Percentiles rank a stretch among this genome's conserved stretches.
phyloP scores from a whole-genome alignment of 1,140 invertebrate genomes.

The Spodoptera litura region DNA sequence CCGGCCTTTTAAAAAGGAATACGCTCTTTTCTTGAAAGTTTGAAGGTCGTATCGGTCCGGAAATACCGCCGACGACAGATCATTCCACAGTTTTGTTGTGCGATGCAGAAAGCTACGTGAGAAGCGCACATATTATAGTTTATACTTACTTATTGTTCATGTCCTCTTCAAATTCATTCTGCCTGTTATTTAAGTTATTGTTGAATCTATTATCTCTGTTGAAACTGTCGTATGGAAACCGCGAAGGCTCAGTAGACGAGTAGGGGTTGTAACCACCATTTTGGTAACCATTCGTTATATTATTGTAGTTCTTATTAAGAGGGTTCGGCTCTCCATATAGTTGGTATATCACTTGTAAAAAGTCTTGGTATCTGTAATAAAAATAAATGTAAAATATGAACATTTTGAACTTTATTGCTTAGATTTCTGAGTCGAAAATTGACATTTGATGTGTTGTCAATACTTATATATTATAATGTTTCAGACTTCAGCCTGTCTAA shows the following conservation, averaged over 20 bases:
- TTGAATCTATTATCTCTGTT: slow-evolving; percentile 55
- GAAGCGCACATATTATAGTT: background rate
- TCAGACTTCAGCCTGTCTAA: too few relatives aligned
- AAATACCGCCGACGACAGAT: too few relatives aligned
- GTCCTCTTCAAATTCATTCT: slow-evolving; percentile 33
- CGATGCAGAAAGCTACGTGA: too few relatives aligned
- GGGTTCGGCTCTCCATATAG: slow-evolving; percentile 80
- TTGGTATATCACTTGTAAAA: slow-evolving; percentile 79
- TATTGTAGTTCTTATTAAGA: slow-evolving; percentile 68
- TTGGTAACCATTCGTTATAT: slow-evolving; percentile 60
- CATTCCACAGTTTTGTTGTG: too few relatives aligned
- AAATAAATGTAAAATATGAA: too few relatives aligned
- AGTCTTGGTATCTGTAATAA: slow-evolving; percentile 78
- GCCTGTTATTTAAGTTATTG: slow-evolving; percentile 27
- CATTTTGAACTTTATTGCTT: background rate
- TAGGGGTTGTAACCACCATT: slow-evolving; percentile 51
- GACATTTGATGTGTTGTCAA: too few relatives aligned
- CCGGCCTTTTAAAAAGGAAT: too few relatives aligned
- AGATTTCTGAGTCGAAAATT: background rate
- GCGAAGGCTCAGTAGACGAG: slow-evolving; percentile 59
- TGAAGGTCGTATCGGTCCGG: too few relatives aligned
- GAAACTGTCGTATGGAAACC: slow-evolving; percentile 62
- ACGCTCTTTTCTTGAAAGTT: too few relatives aligned
- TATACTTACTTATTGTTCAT: slow-evolving; percentile 54
- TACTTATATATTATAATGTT: too few relatives aligned